Evolutionary conservation across 1,140 invertebrate genomes (phyloP).

Genomic region (Drosophila arizonae): DNA sequence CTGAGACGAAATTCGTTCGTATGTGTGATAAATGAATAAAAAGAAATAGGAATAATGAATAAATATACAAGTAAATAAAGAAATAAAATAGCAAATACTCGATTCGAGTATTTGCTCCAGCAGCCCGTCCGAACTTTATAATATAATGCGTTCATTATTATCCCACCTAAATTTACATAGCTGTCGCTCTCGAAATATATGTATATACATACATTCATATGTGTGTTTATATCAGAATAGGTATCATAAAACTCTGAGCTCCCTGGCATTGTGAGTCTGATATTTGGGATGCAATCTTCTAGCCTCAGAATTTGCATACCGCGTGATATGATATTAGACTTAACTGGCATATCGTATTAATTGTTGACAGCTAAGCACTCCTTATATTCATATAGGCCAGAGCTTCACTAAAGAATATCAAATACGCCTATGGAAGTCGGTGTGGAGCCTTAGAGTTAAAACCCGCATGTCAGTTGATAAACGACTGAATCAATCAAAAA

Average conservation of each 20-base stretch:
- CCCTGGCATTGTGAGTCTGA: neutral
- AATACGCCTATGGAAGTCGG: no score
- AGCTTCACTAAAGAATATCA: no score
- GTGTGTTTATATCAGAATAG: neutral
- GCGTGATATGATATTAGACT: conserved; percentile 50
- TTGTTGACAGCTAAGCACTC: conserved; percentile 6
- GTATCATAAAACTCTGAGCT: conserved; percentile 1
- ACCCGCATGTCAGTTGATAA: no score
- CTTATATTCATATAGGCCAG: neutral
- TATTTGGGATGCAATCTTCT: neutral
- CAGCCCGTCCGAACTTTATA: neutral
- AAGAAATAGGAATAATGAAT: conserved; percentile 1
- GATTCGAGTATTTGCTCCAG: conserved; percentile 12
- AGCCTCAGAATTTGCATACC: conserved; percentile 7
- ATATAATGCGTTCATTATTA: conserved; percentile 50
- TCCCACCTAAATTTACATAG: conserved; percentile 49
- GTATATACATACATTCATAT: neutral
- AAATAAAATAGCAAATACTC: conserved; percentile 43
- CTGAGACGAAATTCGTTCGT: neutral
- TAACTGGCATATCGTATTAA: no score
- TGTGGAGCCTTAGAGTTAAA: no score
- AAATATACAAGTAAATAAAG: conserved; percentile 29
- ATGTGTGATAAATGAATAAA: neutral
- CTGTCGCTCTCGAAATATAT: conserved; percentile 6
- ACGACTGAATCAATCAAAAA: no score